Evolutionary conservation across 2,113 vertebrate species (phyloP), one percentile per base, ranked within the genome.

Genomic region (Halcyon senegalensis): DNA sequence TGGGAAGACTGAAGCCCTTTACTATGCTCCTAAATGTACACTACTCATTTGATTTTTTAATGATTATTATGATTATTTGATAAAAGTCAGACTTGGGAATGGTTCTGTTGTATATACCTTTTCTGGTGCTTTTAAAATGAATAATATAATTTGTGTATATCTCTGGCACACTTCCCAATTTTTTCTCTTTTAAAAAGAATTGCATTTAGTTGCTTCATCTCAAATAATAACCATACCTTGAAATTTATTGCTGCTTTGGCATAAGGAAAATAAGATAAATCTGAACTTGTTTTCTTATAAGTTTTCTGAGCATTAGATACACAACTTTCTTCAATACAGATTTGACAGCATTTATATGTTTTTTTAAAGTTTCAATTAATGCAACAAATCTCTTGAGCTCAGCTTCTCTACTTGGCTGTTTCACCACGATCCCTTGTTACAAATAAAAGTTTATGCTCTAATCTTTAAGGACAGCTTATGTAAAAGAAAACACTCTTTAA

Each of bases 381-480:
- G 18, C 23, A 89, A 93, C 28, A 78, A 84, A 76, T 78, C 27
- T 58, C 53, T 58, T 60, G 16, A 35, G 19, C 30, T 56, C 66
- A 83, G 33, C 44, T 79, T 91, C 58, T 72, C 39, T 84, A 13
- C 43, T 83, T 66, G 44, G 21, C 62, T 91, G 41, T 82, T 82
- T 93, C 74, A 76, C 33, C 44, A 55, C 39, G 21, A 82, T 73
- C 74, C 24, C 58, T 50, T 20, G 25, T 50, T 90, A 11, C 44
- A 66, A 83, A 85, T 39, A 69, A 14, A 89, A 75, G 31, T 89
- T 87, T 68, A 89, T 84, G 27, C 6, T 37, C 64, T 90, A 84
- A 89, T 87, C 68, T 92, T 91, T 48, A 74, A 91, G 82, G 84
- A 77, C 50, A 87, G 58, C 10, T 95, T 82, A 92, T 72, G 30